Conservation (phyloP, 1,140 invertebrate species). For the Drosophila erecta region DNA sequence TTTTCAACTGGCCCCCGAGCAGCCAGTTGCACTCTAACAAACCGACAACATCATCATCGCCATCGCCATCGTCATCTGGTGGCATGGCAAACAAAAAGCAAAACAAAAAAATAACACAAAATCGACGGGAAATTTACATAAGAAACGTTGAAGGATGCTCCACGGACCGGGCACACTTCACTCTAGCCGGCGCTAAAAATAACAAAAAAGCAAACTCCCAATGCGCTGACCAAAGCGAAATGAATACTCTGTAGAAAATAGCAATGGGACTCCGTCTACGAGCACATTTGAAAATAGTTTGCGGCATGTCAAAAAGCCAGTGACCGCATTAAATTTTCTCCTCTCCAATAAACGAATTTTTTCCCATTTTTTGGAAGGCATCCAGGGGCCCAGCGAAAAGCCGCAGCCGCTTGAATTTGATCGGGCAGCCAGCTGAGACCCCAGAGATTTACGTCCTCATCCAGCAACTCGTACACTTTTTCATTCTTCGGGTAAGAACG, state of each 20-base stretch:
- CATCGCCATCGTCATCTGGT: conserved; percentile 10
- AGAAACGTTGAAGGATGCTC: conserved; percentile 76
- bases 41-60: conserved; percentile 35
- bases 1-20: conserved; percentile 53
- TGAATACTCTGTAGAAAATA: conserved; percentile 28
- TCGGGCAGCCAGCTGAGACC: conserved; percentile 35
- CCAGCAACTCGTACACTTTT: conserved; percentile 20
- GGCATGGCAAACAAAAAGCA: conserved; percentile 16
- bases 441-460: conserved; percentile 47
- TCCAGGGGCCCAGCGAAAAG: conserved; percentile 51
- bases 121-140: conserved; percentile 66
- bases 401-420: conserved; percentile 34
- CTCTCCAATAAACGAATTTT: conserved; percentile 27
- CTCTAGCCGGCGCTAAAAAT: conserved; percentile 69
- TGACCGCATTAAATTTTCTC: conserved; percentile 76
- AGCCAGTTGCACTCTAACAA: conserved; percentile 44
- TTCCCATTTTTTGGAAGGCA: conserved; percentile 59
- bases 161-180: conserved; percentile 52
- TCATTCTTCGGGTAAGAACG: background rate
- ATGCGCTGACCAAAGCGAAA: conserved; percentile 70
- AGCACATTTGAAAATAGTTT: conserved; percentile 73
- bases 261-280: conserved; percentile 37
- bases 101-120: conserved; percentile 43
- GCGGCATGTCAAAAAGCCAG: conserved; percentile 71
- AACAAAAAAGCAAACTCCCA: conserved; percentile 61